These are phyloP conservation scores for Thymelicus lineola DNA, from an alignment of 2,888 invertebrate genomes.

Conservation along the genomic window DNA sequence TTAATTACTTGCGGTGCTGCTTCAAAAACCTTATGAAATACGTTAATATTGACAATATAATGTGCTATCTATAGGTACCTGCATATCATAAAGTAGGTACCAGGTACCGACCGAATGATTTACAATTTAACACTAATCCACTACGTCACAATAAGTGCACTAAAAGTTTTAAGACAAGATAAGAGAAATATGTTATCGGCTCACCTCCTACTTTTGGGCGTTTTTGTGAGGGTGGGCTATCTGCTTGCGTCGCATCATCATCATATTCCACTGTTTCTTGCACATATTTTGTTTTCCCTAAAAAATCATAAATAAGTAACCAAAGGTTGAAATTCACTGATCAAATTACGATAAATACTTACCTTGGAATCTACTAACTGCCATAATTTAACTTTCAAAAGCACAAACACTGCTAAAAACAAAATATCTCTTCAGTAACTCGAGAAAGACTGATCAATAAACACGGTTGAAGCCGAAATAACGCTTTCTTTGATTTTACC, in stretches of 20 bases:
- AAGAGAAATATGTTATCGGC: not conserved
- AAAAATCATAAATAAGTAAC: too few relatives aligned
- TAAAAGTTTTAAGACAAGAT: constrained; percentile 7
- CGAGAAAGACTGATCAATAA: constrained; percentile 24
- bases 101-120: constrained; percentile 6
- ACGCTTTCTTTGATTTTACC: constrained; percentile 24
- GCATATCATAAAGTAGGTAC: constrained; percentile 6
- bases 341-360: too few relatives aligned
- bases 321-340: too few relatives aligned
- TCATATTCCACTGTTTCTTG: too few relatives aligned
- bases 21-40: constrained; percentile 4
- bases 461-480: constrained; percentile 24
- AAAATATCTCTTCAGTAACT: constrained; percentile 24
- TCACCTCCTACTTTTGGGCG: too few relatives aligned
- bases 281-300: too few relatives aligned
- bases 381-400: too few relatives aligned
- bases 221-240: too few relatives aligned
- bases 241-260: too few relatives aligned
- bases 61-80: constrained; percentile 6
- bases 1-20: too few relatives aligned
- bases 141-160: constrained; percentile 6
- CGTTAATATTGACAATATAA: constrained; percentile 7
- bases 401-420: too few relatives aligned
- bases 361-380: too few relatives aligned
- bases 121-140: constrained; percentile 6